Conservation (phyloP, 1,140 invertebrate genomes). For the Radopholus similis region DNA sequence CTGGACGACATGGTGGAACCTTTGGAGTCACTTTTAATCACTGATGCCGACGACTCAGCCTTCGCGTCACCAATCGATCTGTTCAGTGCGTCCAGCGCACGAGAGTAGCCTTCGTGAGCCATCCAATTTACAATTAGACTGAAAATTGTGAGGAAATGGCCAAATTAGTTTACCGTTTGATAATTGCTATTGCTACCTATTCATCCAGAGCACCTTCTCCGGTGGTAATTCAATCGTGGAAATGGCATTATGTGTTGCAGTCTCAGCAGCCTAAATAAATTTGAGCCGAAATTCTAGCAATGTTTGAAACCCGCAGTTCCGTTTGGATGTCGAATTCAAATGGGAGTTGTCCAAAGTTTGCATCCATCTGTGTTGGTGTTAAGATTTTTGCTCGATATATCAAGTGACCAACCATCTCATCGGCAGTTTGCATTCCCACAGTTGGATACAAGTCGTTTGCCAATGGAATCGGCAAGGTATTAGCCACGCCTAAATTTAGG, state of each 20-base stretch:
- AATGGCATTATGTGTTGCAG: conserved; percentile 14
- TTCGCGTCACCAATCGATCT: conserved; percentile 13
- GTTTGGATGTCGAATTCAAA: conserved; percentile 97
- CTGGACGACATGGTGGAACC: neutral
- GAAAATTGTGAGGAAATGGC: neutral
- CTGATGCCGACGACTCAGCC: neutral
- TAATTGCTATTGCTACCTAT: conserved; percentile 25
- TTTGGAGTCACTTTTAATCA: conserved; percentile 1
- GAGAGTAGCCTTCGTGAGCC: conserved; percentile 39
- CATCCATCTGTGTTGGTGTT: conserved; percentile 67
- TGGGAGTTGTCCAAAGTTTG: conserved; percentile 94
- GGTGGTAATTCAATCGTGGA: conserved; percentile 32
- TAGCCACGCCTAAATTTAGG: conserved; percentile 39
- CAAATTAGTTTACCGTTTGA: neutral
- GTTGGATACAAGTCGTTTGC: conserved; percentile 89
- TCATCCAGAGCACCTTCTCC: conserved; percentile 47
- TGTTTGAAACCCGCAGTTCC: conserved; percentile 71
- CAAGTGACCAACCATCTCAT: conserved; percentile 71
- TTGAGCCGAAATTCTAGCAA: neutral
- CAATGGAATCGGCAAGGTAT: conserved; percentile 15
- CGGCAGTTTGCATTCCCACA: conserved; percentile 93
- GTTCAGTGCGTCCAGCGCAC: conserved; percentile 29
- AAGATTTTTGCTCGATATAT: neutral
- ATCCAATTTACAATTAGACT: conserved; percentile 32
- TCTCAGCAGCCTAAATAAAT: conserved; percentile 20